phyloP scores from a whole-genome alignment of 1,140 invertebrate genomes.

The Drosophila nigrodunni region DNA sequence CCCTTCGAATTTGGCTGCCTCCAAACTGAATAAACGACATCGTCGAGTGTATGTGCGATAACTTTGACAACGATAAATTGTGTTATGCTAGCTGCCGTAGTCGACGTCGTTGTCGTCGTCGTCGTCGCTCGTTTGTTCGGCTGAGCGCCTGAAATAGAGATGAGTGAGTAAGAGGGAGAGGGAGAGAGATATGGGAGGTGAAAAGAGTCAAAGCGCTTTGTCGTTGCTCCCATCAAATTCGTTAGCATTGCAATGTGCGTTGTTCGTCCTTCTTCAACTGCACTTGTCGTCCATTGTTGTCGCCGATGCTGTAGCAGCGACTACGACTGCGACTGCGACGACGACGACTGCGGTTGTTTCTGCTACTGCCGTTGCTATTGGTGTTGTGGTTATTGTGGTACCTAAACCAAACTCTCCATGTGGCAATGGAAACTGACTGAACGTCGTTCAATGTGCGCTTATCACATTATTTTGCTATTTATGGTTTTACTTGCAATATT shows the following conservation, averaged over 20 bases:
- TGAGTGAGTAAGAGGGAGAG: not conserved
- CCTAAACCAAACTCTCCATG: conserved; percentile 34
- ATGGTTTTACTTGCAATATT: conserved; percentile 70
- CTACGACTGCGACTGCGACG: not conserved
- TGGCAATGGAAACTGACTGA: conserved; percentile 51
- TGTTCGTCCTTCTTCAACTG: conserved; percentile 25
- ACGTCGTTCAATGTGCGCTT: conserved; percentile 65
- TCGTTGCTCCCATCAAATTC: conserved; percentile 40
- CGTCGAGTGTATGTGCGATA: conserved; percentile 43
- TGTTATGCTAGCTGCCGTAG: conserved; percentile 45
- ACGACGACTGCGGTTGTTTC: not conserved
- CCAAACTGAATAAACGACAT: conserved; percentile 28
- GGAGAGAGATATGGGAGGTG: conserved; percentile 19
- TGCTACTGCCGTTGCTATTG: not conserved
- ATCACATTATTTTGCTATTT: conserved; percentile 76
- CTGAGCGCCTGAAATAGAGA: conserved; percentile 20
- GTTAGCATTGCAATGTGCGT: conserved; percentile 46
- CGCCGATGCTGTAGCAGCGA: conserved; percentile 2
- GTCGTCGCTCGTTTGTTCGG: conserved; percentile 33
- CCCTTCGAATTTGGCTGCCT: conserved; percentile 27
- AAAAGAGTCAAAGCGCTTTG: conserved; percentile 30
- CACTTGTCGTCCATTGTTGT: conserved; percentile 35
- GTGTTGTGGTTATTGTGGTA: conserved; percentile 15
- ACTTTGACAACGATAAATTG: conserved; percentile 66
- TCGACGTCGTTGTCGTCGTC: not conserved